Base-by-base conservation (phyloP, 1,140 invertebrate species). In the Tetragnatha versicolor region DNA sequence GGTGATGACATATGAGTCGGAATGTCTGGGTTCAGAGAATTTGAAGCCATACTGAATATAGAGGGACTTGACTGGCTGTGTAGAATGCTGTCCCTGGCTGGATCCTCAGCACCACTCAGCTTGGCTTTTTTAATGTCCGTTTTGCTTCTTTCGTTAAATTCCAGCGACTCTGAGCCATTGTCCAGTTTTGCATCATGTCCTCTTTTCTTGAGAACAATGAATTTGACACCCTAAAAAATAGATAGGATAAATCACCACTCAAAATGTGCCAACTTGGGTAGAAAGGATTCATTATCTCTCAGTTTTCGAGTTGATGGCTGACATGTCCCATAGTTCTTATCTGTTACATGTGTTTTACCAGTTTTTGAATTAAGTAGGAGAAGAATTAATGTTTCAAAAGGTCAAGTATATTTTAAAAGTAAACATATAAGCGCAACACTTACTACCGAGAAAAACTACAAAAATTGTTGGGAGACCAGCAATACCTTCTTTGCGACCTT, bases 61-160 rank as follows among this genome's bases (percentile, higher is more conserved):
- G 73, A 77, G 20, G 76, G 76, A 69, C 76, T 79, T 14, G 76
- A 79, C n/a, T 55, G 63, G 27, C 76, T 79, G 42, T 79, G 76
- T 3, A 53, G 31, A 22, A 79, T 79, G 25, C 29, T 61, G 37
- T 42, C 60, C 3, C 31, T 17, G 39, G 42, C n/a, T 25, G 17
- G 17, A 31, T 63, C 72, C 5, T 29, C n/a, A 29, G 47, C 53
- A 55, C 61, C 45, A 25, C 65, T 69, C 20, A 69, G 27, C 20
- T 22, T 31, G 63, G 49, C 55, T 7, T 79, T 69, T 45, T 68
- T 68, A 3, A 29, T 6, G 17, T 68, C 76, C 33, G 22, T 79
- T 20, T 53, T 9, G 20, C 20, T 66, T 3, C 27, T 51, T 55
- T 77, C 55, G 10, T 9, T 29, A 6, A 22, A 27, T 3, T 65